Evolutionary conservation across 2,113 vertebrate genomes (phyloP).

Genomic region (Ceyx cyanopectus): DNA sequence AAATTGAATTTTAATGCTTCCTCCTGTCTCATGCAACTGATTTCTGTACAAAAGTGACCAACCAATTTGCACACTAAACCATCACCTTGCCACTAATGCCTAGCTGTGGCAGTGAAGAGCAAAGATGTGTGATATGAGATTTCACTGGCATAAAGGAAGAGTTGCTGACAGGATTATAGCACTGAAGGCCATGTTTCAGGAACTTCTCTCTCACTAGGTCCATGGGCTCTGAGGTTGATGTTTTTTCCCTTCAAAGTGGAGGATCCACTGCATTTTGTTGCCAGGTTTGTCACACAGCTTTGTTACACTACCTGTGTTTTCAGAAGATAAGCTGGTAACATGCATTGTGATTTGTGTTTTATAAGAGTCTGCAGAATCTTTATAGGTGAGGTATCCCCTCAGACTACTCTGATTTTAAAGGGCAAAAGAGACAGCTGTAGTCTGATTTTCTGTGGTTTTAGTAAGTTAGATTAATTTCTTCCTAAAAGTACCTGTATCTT

Average conservation of each 20-base stretch:
- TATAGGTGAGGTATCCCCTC: background rate
- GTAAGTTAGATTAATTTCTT: background rate
- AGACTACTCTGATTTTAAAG: background rate
- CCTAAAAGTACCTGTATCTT: background rate
- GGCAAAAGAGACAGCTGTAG: background rate
- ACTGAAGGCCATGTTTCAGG: accelerated
- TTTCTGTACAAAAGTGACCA: background rate
- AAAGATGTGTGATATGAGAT: background rate
- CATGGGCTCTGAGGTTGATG: background rate
- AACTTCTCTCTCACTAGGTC: background rate
- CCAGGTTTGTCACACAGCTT: background rate
- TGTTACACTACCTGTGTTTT: background rate
- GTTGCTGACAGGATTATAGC: background rate
- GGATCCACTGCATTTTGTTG: background rate
- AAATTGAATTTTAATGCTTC: background rate
- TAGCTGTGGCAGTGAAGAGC: background rate
- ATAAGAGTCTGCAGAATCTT: background rate
- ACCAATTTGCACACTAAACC: background rate
- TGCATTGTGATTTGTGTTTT: background rate
- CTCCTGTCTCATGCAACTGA: background rate
- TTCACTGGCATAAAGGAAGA: background rate
- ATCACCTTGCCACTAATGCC: background rate
- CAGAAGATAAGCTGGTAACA: background rate
- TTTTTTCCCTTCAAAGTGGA: background rate
- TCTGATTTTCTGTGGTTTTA: background rate